Evolutionary conservation across 1,140 invertebrate species (phyloP), one percentile per base, ranked within the genome.

Genomic region (Argopecten irradians): DNA sequence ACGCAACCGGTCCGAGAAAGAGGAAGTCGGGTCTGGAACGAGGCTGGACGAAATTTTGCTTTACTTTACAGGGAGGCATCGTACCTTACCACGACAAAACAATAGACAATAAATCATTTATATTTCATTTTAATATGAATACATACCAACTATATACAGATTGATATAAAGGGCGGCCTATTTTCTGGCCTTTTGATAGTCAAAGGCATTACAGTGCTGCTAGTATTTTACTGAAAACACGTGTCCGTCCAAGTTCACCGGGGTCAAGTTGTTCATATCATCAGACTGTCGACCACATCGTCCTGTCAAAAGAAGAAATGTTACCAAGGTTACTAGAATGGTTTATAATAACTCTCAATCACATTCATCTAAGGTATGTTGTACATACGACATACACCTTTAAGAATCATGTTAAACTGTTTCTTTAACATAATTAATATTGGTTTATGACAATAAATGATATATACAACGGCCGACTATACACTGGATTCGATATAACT

Each of bases 31-130:
- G 7, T 71, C 55, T n/a, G 55, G 55, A 71, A 71, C 16, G 22
- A 71, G 55, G n/a, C 55, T 28, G 16, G 55, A 71, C 28, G n/a
- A 28, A 22, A 28, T 28, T 71, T n/a, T 71, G 7, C 5, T 3
- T 3, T 46, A 11, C 43, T 46, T 19, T 19, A 46, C 43, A 19
- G 55, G 28, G 55, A 71, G 11, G 3, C n/a, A 5, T 28, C n/a
- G 55, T 71, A 71, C 55, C 55, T 71, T 71, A 28, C 22, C 55
- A n/a, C 55, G 8, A 71, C n/a, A 71, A 5, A 71, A 71, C 55
- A 71, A 71, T 71, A 71, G 5, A 71, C 55, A 71, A 71, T 71
- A 71, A 71, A 71, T 71, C 55, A 71, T 71, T n/a, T 71, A 71
- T 71, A 19, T 22, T 55, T 55, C 16, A 55, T 19, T 55, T 71